phyloP scores from a whole-genome alignment of 2,888 invertebrate species.

The Oxytorus armatus region DNA sequence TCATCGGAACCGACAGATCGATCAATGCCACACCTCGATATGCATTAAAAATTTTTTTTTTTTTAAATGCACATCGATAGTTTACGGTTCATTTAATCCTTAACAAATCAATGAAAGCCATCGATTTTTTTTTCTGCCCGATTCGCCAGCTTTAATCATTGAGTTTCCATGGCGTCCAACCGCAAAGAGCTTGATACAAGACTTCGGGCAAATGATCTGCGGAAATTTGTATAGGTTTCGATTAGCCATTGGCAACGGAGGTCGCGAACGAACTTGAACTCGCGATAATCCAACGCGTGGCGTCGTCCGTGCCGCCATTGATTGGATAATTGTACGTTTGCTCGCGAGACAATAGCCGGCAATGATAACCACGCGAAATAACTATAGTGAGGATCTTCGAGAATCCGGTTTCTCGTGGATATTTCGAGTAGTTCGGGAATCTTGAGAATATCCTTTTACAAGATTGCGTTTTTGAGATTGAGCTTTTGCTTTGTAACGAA shows the following conservation, averaged over 20 bases:
- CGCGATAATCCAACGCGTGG: conserved; percentile 46
- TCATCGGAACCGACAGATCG: conserved; percentile 14
- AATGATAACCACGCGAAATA: conserved; percentile 10
- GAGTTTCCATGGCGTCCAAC: conserved; percentile 19
- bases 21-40: conserved; percentile 28
- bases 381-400: neutral
- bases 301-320: too few species aligned
- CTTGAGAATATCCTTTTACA: conserved; percentile 3
- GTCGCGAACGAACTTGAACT: conserved; percentile 45
- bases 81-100: conserved; percentile 25
- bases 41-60: neutral
- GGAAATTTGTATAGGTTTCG: conserved; percentile 43
- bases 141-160: conserved; percentile 43
- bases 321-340: conserved; percentile 48
- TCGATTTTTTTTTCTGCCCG: neutral
- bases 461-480: conserved; percentile 7
- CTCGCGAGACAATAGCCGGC: conserved; percentile 47
- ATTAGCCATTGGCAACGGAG: conserved; percentile 46
- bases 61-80: too few species aligned
- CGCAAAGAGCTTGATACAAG: conserved; percentile 51
- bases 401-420: conserved; percentile 35
- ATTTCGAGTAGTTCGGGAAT: conserved; percentile 36
- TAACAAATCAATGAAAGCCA: conserved; percentile 2
- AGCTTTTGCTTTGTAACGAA: too few species aligned
- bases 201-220: conserved; percentile 15